These are phyloP conservation scores for Fistularia commersonii DNA, from an alignment of 2,797 vertebrate genomes.

Conservation along the genomic window DNA sequence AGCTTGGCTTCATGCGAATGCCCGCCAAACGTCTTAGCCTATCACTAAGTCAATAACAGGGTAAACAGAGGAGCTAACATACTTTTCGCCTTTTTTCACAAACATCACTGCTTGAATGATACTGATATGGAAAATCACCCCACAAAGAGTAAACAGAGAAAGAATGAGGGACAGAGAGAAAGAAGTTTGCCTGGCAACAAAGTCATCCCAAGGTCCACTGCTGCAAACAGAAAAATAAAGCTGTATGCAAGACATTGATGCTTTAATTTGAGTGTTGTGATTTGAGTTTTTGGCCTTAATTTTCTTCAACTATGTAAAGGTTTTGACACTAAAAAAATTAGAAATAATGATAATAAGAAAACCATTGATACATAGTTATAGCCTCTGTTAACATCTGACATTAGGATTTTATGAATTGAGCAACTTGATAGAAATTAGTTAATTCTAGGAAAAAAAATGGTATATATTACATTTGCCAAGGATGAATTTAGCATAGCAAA, in stretches of 20 bases:
- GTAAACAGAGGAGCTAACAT: conserved; percentile 71
- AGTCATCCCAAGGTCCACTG: conserved; percentile 75
- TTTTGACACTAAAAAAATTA: neutral
- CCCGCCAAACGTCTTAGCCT: conserved; percentile 66
- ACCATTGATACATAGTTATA: no score
- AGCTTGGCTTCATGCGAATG: conserved; percentile 61
- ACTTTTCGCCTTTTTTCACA: conserved; percentile 64
- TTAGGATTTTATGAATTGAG: no score
- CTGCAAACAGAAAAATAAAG: conserved; percentile 46
- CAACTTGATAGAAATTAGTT: no score
- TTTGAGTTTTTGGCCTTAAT: conserved; percentile 22
- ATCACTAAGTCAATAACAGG: conserved; percentile 80
- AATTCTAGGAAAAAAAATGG: no score
- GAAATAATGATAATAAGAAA: no score
- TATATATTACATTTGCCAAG: no score
- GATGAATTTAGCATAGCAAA: no score
- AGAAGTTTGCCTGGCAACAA: conserved; percentile 70
- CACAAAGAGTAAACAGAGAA: conserved; percentile 76
- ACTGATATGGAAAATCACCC: conserved; percentile 75
- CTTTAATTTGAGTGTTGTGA: conserved; percentile 20
- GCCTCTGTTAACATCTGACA: no score
- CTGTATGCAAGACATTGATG: conserved; percentile 37
- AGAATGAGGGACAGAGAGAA: conserved; percentile 51
- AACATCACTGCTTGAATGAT: conserved; percentile 66
- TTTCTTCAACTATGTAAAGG: conserved; percentile 17